These are phyloP conservation scores for Leptopilina syphax DNA, from an alignment of 2,888 invertebrate genomes.

Conservation along the genomic window DNA sequence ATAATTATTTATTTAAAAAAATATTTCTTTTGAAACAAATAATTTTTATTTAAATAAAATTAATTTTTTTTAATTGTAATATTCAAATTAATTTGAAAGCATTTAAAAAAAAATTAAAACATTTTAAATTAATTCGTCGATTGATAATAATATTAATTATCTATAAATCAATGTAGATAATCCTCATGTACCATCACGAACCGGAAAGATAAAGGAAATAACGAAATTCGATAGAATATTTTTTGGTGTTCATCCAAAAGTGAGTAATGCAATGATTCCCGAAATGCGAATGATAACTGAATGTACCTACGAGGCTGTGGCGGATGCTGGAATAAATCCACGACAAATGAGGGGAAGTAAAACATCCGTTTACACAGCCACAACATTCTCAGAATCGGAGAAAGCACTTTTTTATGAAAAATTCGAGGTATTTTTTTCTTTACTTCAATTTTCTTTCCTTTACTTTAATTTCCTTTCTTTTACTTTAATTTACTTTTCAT, in stretches of 20 bases:
- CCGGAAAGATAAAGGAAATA: constrained; percentile 47
- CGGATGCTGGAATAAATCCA: constrained; percentile 57
- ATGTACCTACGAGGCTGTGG: constrained; percentile 52
- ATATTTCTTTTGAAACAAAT: no score
- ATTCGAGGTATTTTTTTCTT: constrained; percentile 47
- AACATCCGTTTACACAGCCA: constrained; percentile 50
- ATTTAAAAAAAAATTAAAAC: no score
- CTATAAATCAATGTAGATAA: constrained; percentile 19
- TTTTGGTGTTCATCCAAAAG: constrained; percentile 56
- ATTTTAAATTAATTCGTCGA: no score
- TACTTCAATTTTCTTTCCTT: no score
- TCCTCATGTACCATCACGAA: constrained; percentile 48
- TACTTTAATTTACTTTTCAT: no score
- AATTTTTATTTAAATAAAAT: no score
- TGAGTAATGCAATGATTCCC: constrained; percentile 54
- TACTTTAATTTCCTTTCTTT: no score
- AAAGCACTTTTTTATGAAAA: constrained; percentile 52
- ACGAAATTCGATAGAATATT: constrained; percentile 57
- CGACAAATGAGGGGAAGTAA: constrained; percentile 51
- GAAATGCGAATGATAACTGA: constrained; percentile 52
- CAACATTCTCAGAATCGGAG: constrained; percentile 56
- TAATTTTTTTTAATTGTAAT: no score
- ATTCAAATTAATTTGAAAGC: no score
- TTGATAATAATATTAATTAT: no score
- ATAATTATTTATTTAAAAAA: no score